phyloP scores from a whole-genome alignment of 2,113 vertebrate genomes.

The Stictonetta naevosa region DNA sequence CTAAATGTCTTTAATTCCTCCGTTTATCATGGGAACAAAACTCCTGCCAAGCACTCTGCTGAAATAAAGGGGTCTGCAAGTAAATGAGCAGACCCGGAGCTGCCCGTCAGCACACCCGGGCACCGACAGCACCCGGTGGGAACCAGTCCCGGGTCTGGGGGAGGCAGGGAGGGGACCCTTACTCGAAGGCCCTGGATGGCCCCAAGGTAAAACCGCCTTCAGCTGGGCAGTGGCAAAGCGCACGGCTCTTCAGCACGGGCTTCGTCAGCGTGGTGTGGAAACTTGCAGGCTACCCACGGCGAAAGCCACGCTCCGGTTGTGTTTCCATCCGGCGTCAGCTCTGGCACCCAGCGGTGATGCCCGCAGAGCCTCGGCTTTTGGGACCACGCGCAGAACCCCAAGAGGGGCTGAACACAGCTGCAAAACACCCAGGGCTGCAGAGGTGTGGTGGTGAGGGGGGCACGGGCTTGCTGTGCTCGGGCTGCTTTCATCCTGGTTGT shows the following conservation, averaged over 20 bases:
- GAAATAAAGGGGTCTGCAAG: background rate
- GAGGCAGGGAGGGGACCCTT: background rate
- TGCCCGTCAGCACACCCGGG: background rate
- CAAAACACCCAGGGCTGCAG: background rate
- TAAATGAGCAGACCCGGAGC: accelerated
- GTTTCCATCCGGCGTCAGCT: background rate
- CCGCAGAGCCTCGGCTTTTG: accelerated
- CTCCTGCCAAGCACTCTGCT: background rate
- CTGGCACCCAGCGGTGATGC: background rate
- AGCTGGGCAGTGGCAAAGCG: accelerated
- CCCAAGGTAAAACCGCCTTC: background rate
- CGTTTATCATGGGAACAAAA: accelerated
- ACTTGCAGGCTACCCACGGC: background rate
- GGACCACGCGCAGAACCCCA: accelerated
- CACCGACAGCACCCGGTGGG: background rate
- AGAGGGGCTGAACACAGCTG: accelerated
- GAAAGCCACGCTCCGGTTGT: accelerated
- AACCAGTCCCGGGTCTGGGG: background rate
- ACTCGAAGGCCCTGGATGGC: background rate
- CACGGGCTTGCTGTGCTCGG: accelerated
- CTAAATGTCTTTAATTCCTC: background rate
- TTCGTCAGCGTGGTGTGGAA: too few species aligned
- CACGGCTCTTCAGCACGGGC: background rate
- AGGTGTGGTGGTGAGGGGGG: accelerated
- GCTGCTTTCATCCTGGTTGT: accelerated